Base-by-base conservation (phyloP, 2,888 invertebrate species). In the Mylabris sibirica region DNA sequence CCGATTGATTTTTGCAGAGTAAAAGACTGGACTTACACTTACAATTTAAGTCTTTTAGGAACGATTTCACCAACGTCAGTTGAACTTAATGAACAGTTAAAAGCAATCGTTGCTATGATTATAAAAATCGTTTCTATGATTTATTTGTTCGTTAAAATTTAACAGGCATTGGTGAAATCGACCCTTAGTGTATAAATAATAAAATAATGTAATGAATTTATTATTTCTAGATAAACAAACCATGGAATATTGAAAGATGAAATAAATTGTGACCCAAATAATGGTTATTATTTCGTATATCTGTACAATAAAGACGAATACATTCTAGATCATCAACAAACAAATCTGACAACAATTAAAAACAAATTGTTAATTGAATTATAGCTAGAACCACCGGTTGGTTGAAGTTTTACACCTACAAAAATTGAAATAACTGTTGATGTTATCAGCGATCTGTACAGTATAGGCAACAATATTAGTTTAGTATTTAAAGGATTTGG, bases 271-370 rank as follows among this genome's bases (percentile, higher is more conserved):
- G 98, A 98, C 6, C 98, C 98, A 0, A 97, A 96, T 73, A 98
- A 96, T 85, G 99, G 99, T 0, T 99, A 99, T 84, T 99, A 98
- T 83, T 97, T 99, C 83, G 89, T 99, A 69, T 99, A 98, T 0
- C 87, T 99, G 0, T 98, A 96, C 80, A 95, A 96, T 80, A 94
- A 94, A 81, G 96, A 96, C 14, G 94, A 95, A 80, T 96, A 96
- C 80, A 83, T 89, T 59, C 81, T 91, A 60, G 88, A n/a, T n/a
- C n/a, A n/a, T n/a, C n/a, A n/a, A n/a, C n/a, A n/a, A n/a, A n/a
- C n/a, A n/a, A n/a, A n/a, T n/a, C n/a, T n/a, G n/a, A n/a, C n/a
- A n/a, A n/a, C n/a, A n/a, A n/a, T n/a, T n/a, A n/a, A n/a, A n/a
- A n/a, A 60, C 34, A 60, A 59, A 9, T 34, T 65, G 65, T 68